phyloP scores from a whole-genome alignment of 2,888 invertebrate genomes.

The Ormia ochracea region DNA sequence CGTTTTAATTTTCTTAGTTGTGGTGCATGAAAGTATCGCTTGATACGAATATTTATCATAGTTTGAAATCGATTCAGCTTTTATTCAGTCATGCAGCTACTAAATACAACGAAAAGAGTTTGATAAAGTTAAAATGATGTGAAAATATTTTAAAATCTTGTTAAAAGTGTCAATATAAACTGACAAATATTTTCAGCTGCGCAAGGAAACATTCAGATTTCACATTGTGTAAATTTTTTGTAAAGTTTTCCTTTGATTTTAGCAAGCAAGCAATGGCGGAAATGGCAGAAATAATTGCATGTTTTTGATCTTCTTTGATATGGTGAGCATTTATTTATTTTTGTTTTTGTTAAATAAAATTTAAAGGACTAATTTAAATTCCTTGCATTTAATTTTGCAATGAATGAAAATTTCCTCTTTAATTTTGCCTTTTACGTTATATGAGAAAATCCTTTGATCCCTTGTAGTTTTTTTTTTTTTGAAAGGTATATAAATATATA shows the following conservation, averaged over 20 bases:
- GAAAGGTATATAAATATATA: too few relatives aligned
- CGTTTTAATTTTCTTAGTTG: slow-evolving; percentile 4
- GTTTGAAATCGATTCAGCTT: background rate
- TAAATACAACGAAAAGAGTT: slow-evolving; percentile 9
- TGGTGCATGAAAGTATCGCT: slow-evolving; percentile 14
- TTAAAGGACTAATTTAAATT: too few relatives aligned
- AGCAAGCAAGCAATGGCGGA: background rate
- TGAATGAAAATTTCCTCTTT: too few relatives aligned
- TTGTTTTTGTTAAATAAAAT: too few relatives aligned
- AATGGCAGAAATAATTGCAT: background rate
- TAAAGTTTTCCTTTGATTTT: background rate
- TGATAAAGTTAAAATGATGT: slow-evolving; percentile 52
- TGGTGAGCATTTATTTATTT: too few relatives aligned
- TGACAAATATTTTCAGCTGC: background rate
- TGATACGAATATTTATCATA: slow-evolving; percentile 28
- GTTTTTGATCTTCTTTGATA: too few relatives aligned
- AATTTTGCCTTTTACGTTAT: too few relatives aligned
- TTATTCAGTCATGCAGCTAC: slow-evolving; percentile 9
- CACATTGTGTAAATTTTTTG: background rate
- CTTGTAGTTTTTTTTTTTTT: too few relatives aligned
- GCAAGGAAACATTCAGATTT: slow-evolving; percentile 1
- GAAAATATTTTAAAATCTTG: slow-evolving; percentile 56
- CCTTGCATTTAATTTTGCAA: too few relatives aligned
- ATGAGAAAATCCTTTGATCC: too few relatives aligned
- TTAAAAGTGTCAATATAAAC: slow-evolving; percentile 35